Conservation (phyloP, 2,888 invertebrate species). For the Leptarthrus brevirostris region DNA sequence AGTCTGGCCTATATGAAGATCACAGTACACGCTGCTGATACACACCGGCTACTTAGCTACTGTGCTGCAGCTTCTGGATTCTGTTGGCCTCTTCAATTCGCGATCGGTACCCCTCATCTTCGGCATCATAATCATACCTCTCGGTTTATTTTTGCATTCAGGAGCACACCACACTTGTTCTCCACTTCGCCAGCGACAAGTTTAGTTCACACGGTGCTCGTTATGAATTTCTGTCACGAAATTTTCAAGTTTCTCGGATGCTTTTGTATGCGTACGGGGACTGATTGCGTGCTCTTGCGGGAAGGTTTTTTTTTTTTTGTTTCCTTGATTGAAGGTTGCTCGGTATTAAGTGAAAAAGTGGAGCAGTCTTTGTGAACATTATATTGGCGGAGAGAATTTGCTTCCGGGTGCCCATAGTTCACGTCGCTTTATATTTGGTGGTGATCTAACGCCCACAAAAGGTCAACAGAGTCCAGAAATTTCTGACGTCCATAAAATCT, state of each 20-base stretch:
- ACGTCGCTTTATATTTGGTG: constrained; percentile 14
- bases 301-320: constrained; percentile 21
- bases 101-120: constrained; percentile 20
- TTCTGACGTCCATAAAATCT: background rate
- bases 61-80: background rate
- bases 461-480: too few relatives aligned
- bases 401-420: constrained; percentile 20
- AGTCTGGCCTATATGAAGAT: background rate
- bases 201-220: constrained; percentile 65
- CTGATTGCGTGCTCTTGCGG: constrained; percentile 50
- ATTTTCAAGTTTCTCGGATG: constrained; percentile 62
- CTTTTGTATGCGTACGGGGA: constrained; percentile 54
- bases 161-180: constrained; percentile 48
- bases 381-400: background rate
- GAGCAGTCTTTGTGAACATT: constrained; percentile 12
- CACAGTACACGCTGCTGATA: background rate
- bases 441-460: constrained; percentile 20
- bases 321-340: constrained; percentile 24
- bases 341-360: constrained; percentile 30
- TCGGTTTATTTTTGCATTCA: constrained; percentile 30
- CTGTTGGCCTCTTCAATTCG: background rate
- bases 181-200: constrained; percentile 55
- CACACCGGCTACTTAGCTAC: constrained; percentile 10
- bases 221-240: constrained; percentile 66
- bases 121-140: constrained; percentile 39